Evolutionary conservation across 2,113 vertebrate species (phyloP).

Genomic region (Colossoma macropomum): DNA sequence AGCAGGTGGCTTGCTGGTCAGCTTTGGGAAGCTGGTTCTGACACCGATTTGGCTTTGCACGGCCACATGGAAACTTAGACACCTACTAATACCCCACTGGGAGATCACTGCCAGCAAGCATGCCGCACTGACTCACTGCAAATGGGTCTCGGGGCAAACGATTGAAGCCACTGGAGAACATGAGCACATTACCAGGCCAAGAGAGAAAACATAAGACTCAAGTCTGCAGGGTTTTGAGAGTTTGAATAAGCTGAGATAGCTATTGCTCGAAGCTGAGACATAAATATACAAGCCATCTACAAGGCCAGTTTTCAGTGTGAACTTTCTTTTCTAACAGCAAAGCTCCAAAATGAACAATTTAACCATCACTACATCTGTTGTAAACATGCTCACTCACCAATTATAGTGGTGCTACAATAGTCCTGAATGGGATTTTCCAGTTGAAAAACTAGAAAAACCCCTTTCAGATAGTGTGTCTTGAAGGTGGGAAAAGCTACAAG

Average conservation of each 20-base stretch:
- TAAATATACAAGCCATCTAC: slow-evolving; percentile 19
- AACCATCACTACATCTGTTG: too few species aligned
- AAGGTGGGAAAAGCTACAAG: too few species aligned
- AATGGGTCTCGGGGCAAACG: slow-evolving; percentile 6
- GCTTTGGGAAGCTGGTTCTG: slow-evolving; percentile 44
- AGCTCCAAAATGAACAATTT: neutral
- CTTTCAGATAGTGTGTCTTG: too few species aligned
- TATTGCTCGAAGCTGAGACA: slow-evolving; percentile 4
- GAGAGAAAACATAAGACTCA: slow-evolving; percentile 29
- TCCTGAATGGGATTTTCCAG: too few species aligned
- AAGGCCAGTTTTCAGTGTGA: neutral
- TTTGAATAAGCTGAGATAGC: slow-evolving; percentile 28
- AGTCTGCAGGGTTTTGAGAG: slow-evolving; percentile 13
- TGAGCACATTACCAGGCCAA: slow-evolving; percentile 34
- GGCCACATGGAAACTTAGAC: slow-evolving; percentile 59
- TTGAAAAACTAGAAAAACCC: too few species aligned
- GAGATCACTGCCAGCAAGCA: slow-evolving; percentile 44
- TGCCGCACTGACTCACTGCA: slow-evolving; percentile 48
- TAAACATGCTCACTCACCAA: too few species aligned
- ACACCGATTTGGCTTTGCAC: slow-evolving; percentile 44
- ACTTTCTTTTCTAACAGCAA: neutral
- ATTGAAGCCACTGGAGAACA: slow-evolving; percentile 41
- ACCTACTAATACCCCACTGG: slow-evolving; percentile 51
- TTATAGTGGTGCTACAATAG: too few species aligned
- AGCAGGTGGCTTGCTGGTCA: slow-evolving; percentile 67